phyloP scores from a whole-genome alignment of 53 echinoderm and acorn worm species.

The Patiria pectinifera region DNA sequence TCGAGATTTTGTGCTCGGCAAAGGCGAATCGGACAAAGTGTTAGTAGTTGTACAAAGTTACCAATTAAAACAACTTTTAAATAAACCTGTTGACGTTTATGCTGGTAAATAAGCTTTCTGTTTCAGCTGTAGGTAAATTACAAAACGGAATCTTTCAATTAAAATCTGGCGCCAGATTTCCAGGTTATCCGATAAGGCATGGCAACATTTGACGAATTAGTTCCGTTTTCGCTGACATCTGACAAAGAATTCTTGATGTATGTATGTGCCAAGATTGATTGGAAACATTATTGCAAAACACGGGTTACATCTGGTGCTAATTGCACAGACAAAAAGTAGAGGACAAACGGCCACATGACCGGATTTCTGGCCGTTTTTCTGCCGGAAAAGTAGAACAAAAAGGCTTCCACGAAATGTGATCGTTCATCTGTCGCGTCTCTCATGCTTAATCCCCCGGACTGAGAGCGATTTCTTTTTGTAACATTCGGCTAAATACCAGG shows the following conservation, averaged over 20 bases:
- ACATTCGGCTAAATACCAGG: not conserved
- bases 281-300: not conserved
- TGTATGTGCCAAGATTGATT: not conserved
- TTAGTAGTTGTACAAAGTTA: too few species aligned
- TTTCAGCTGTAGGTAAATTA: not conserved
- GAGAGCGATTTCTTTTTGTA: too few species aligned
- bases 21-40: too few species aligned
- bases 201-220: not conserved
- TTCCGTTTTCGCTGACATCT: not conserved
- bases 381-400: not conserved
- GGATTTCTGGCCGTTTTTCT: not conserved
- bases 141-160: not conserved
- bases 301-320: not conserved
- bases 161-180: not conserved
- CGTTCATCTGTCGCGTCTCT: not conserved
- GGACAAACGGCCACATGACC: not conserved
- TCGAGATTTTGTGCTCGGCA: too few species aligned
- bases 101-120: too few species aligned
- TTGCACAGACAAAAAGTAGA: not conserved
- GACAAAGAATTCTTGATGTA: not conserved
- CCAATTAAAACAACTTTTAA: too few species aligned
- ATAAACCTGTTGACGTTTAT: too few species aligned
- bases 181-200: not conserved
- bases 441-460: too few species aligned
- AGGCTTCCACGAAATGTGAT: not conserved